Percentiles rank a stretch among this genome's conserved stretches.
Conservation (phyloP, 1,140 invertebrate genomes). For the Musca vetustissima region DNA sequence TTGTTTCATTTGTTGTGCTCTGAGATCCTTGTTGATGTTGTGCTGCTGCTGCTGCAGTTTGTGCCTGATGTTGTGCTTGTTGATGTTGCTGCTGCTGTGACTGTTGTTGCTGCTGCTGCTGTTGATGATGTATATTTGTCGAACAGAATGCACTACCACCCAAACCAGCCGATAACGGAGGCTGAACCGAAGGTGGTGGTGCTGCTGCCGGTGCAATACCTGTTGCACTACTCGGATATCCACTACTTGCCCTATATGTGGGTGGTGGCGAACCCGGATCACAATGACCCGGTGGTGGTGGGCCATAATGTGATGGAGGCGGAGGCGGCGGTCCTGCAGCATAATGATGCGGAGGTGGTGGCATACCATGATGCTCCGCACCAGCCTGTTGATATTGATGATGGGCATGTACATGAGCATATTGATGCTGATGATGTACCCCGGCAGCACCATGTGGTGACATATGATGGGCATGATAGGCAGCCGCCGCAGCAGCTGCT, state of each 20-base stretch:
- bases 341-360: slow-evolving; percentile 30
- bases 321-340: slow-evolving; percentile 32
- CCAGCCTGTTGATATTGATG: slow-evolving; percentile 42
- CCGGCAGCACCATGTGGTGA: slow-evolving; percentile 34
- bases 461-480: slow-evolving; percentile 47
- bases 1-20: slow-evolving; percentile 39
- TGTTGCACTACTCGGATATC: slow-evolving; percentile 30
- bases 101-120: slow-evolving; percentile 41
- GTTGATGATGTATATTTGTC: slow-evolving; percentile 46
- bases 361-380: slow-evolving; percentile 38
- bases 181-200: too few relatives aligned
- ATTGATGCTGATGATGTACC: slow-evolving; percentile 41
- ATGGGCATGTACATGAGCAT: slow-evolving; percentile 37
- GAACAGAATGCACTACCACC: slow-evolving; percentile 51
- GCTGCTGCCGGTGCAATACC: slow-evolving; percentile 5
- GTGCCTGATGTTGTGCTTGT: slow-evolving; percentile 28
- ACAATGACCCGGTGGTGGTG: slow-evolving; percentile 40
- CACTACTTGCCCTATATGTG: slow-evolving; percentile 42
- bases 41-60: too few relatives aligned
- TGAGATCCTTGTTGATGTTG: slow-evolving; percentile 32
- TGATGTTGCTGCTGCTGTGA: slow-evolving; percentile 30
- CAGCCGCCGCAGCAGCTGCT: slow-evolving; percentile 45
- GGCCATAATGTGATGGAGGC: slow-evolving; percentile 30
- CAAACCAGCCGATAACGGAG: slow-evolving; percentile 33
- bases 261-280: slow-evolving; percentile 51